Percentiles rank a stretch among this genome's conserved stretches.
These are phyloP conservation scores for Beroe forskalii DNA, from an alignment of 37 sponge, comb jelly and placozoan genomes.

Conservation along the genomic window DNA sequence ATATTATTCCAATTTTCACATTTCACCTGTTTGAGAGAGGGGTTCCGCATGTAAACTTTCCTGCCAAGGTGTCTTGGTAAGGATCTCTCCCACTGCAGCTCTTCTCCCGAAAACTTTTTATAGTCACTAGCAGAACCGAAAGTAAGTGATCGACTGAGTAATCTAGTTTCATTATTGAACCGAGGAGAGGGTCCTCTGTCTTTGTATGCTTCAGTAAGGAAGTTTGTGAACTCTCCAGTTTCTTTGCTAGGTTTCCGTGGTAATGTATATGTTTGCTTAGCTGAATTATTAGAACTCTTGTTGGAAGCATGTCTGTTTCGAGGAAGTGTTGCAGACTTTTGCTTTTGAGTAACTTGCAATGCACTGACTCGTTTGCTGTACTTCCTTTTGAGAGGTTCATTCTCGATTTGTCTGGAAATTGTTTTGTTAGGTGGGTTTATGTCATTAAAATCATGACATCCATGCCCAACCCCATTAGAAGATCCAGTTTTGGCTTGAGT, in stretches of 20 bases:
- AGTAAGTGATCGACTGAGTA: constrained; percentile 41
- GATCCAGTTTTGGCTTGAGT: no score
- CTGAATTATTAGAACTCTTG: not conserved
- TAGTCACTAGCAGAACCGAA: constrained; percentile 40
- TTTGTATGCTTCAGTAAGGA: constrained; percentile 7
- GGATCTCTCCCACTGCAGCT: constrained; percentile 10
- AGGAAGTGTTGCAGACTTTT: constrained; percentile 42
- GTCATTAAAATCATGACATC: no score
- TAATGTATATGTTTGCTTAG: not conserved
- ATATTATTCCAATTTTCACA: no score
- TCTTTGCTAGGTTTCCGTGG: constrained; percentile 20
- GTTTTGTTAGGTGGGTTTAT: no score
- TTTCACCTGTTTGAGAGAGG: constrained; percentile 32
- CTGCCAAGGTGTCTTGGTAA: constrained; percentile 62
- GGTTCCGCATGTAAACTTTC: constrained; percentile 28
- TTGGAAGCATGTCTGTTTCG: constrained; percentile 21
- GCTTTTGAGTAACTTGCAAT: not conserved
- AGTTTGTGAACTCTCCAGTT: not conserved
- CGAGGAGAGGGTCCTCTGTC: not conserved
- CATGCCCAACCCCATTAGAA: no score
- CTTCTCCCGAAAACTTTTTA: constrained; percentile 48
- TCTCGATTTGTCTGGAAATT: not conserved
- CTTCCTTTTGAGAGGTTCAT: constrained; percentile 18
- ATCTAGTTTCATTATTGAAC: not conserved
- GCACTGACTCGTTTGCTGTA: constrained; percentile 63